Evolutionary conservation across 2,888 invertebrate genomes (phyloP).

Genomic region (Rhyacophila evoluta): DNA sequence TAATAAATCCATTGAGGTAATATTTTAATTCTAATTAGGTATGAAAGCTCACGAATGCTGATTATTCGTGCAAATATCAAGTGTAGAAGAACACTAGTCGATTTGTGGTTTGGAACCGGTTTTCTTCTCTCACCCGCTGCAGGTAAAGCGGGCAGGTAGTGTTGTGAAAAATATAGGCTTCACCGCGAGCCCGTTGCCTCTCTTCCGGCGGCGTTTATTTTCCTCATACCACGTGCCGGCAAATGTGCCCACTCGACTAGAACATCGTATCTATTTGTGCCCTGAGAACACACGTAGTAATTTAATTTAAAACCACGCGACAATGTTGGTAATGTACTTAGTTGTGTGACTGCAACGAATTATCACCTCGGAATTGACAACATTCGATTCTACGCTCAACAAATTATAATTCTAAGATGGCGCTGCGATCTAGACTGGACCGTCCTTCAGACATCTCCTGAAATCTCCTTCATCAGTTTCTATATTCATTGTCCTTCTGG

Average conservation of each 20-base stretch:
- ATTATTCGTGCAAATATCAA: too few relatives aligned
- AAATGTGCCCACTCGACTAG: conserved; percentile 1
- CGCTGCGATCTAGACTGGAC: too few relatives aligned
- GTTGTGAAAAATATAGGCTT: background rate
- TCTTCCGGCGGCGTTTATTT: background rate
- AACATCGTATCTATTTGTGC: background rate
- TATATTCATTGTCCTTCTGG: too few relatives aligned
- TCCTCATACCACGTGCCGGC: background rate
- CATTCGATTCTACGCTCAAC: too few relatives aligned
- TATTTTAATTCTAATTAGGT: too few relatives aligned
- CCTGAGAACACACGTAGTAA: background rate
- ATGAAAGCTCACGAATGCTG: background rate
- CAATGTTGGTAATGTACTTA: background rate
- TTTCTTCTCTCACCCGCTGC: background rate
- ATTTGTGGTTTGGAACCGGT: background rate
- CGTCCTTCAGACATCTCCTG: too few relatives aligned
- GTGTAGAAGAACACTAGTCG: background rate
- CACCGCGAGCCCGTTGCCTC: background rate
- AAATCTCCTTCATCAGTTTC: too few relatives aligned
- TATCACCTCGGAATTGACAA: too few relatives aligned
- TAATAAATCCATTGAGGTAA: too few relatives aligned
- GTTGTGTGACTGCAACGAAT: too few relatives aligned
- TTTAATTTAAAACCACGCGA: conserved; percentile 13
- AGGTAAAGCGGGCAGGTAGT: background rate
- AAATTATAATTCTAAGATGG: too few relatives aligned